These are phyloP conservation scores for Labeo rohita DNA, from an alignment of 2,113 vertebrate genomes.

Conservation along the genomic window DNA sequence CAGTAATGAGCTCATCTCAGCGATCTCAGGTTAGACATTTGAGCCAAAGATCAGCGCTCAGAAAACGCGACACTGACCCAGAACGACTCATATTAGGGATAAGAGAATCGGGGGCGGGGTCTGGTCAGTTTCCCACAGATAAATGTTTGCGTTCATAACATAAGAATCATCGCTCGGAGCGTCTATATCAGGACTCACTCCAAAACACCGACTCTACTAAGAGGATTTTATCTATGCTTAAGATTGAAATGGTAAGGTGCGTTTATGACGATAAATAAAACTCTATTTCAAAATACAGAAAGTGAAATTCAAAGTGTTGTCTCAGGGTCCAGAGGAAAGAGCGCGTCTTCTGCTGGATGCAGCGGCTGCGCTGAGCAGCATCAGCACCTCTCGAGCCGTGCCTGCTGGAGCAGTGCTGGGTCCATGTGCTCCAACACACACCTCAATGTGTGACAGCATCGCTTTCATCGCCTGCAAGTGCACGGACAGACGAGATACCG, in stretches of 20 bases:
- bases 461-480: constrained; percentile 86
- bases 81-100: neutral
- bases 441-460: constrained; percentile 85
- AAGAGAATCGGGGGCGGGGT: constrained; percentile 19
- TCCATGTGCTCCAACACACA: constrained; percentile 83
- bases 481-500: constrained; percentile 83
- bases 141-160: neutral
- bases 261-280: neutral
- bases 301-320: neutral
- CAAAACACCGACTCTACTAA: neutral
- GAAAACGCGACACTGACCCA: constrained; percentile 32
- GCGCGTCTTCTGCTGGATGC: neutral
- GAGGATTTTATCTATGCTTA: neutral
- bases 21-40: constrained; percentile 45
- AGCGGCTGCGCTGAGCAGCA: constrained; percentile 73
- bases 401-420: constrained; percentile 85
- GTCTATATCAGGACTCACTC: neutral
- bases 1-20: constrained; percentile 54
- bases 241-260: constrained; percentile 18
- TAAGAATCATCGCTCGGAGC: neutral
- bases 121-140: neutral
- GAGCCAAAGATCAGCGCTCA: constrained; percentile 4
- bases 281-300: too few relatives aligned
- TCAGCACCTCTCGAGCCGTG: constrained; percentile 84
- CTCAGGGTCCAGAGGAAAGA: constrained; percentile 76